Evolutionary conservation across 2,113 vertebrate species (phyloP), one percentile per base, ranked within the genome.

Genomic region (Penelope pileata): DNA sequence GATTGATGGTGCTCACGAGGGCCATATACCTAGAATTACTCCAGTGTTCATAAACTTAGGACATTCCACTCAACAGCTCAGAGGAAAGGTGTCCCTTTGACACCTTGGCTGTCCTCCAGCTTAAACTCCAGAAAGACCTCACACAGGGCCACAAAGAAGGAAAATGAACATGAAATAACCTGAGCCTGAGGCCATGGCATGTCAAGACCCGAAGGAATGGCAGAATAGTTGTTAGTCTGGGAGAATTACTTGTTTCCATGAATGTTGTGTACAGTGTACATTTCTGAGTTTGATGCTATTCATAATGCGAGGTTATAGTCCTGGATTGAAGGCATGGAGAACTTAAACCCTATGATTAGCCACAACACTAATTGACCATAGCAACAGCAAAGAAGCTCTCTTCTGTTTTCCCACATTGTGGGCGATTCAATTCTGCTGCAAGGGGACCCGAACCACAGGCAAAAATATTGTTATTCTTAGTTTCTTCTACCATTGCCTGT

Each of bases 31-130:
- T 53, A 79, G 93, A 80, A 76, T 42, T 54, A 82, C 91, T 82
- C 58, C 86, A 73, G 83, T 26, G 43, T 89, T 89, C 92, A 50
- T 86, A 93, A 96, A 92, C 77, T 5, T 47, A 58, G 89, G 94
- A 54, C 91, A 87, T 96, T 89, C 93, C 83, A 56, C 78, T 89
- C 81, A 34, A 11, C 88, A 87, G 88, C 88, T 89, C 62, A 4
- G 48, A 77, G 95, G 58, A 87, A 87, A 95, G 96, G 95, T 89
- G 91, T 93, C 92, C 91, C 94, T 89, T 68, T 66, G 91, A 73
- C 94, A 93, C 89, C 67, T 92, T 91, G 91, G 94, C 94, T 72
- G 69, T 78, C 73, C 94, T 96, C 93, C 96, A 96, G 94, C 91
- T 76, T 8, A 51, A 80, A 40, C 95, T 86, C 86, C 76, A 84